Evolutionary conservation across 2,797 vertebrate genomes (phyloP), one percentile per base, ranked within the genome.

Genomic region (Falco columbarius): DNA sequence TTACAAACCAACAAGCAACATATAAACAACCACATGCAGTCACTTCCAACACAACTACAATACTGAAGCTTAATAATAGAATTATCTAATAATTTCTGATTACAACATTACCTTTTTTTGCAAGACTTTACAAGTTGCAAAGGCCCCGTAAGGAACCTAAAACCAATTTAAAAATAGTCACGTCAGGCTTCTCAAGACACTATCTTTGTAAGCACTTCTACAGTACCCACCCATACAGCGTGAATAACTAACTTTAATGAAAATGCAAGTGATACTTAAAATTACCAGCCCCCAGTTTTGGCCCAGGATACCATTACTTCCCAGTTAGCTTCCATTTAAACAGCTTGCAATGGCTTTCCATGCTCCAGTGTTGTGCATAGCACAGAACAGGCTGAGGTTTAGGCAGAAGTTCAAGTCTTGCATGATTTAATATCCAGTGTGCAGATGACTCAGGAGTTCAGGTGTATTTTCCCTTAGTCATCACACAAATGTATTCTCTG

Each of bases 81-180:
- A 80, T n/a, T 23, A 70, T 15, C 56, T 56, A 36, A 6, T 34
- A 8, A 34, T 40, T 72, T 62, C 24, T 52, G 32, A 52, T 40
- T 23, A 46, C 27, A 19, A 10, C 30, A 94, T 98, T 96, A 99
- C 99, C 99, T 99, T 99, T 96, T 99, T 99, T 89, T 99, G 99
- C 18, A 99, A 97, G 92, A 99, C 99, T 95, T 98, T 99, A 94
- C 99, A 99, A 14, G 99, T 99, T 68, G 99, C 99, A 96, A 99
- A 99, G 73, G 93, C 98, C 95, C 98, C 98, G 6, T 98, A 98
- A 8, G 99, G 99, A 97, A 99, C 98, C 99, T 99, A 96, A 63
- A 96, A 96, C 14, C 56, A 75, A 85, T 40, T 32, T 2, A 66
- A 58, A 85, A 77, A 72, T 0, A 70, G 8, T 54, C 2, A 4